Evolutionary conservation across 2,888 invertebrate genomes (phyloP).

Genomic region (Mythimna impura): DNA sequence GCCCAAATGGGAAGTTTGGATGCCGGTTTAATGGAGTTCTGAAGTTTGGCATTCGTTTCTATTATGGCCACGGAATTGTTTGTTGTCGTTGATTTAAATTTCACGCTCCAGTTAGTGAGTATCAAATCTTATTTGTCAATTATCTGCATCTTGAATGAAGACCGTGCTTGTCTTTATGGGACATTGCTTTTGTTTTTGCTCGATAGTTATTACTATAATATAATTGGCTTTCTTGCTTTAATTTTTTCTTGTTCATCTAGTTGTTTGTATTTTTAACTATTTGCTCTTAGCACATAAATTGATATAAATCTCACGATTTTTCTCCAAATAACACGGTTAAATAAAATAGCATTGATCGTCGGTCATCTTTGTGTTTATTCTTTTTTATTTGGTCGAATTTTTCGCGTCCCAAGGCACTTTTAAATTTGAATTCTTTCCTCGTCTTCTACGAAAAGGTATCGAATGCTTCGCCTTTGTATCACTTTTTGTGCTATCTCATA

Average conservation of each 20-base stretch:
- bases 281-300: conserved; percentile 26
- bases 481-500: conserved; percentile 87
- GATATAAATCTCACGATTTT: conserved; percentile 40
- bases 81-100: conserved; percentile 87
- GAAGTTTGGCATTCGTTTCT: conserved; percentile 87
- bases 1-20: conserved; percentile 85
- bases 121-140: conserved; percentile 83
- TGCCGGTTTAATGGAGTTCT: conserved; percentile 86
- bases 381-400: conserved; percentile 83
- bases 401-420: conserved; percentile 83
- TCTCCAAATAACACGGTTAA: conserved; percentile 69
- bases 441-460: conserved; percentile 89
- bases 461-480: conserved; percentile 89
- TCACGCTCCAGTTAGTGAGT: conserved; percentile 81
- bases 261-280: conserved; percentile 11
- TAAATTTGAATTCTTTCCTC: conserved; percentile 88
- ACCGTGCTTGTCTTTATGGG: conserved; percentile 65
- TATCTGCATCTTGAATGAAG: conserved; percentile 72
- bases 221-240: conserved; percentile 62
- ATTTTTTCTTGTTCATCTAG: conserved; percentile 21
- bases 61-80: conserved; percentile 84
- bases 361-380: conserved; percentile 79
- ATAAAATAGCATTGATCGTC: conserved; percentile 71
- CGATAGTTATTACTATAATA: conserved; percentile 65
- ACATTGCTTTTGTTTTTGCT: conserved; percentile 67